Conservation (phyloP, 1,140 invertebrate genomes). For the Orchesella cincta region DNA sequence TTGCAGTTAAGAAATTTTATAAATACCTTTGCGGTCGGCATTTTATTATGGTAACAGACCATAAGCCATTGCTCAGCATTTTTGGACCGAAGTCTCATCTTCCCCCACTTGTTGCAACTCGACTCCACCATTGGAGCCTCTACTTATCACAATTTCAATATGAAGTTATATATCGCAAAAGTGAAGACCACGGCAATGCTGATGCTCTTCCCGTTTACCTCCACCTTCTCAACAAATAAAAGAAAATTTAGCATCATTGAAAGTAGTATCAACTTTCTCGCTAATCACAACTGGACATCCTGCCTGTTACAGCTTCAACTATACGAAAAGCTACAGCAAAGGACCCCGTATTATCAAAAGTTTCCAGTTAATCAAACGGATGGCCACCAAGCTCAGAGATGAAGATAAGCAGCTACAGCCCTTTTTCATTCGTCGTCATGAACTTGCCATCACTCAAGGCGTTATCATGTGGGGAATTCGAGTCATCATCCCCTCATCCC, state of each 20-base stretch:
- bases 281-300: no score
- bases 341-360: slow-evolving; percentile 23
- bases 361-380: slow-evolving; percentile 3
- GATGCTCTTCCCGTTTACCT: no score
- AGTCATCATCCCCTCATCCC: slow-evolving; percentile 29
- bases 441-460: no score
- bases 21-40: slow-evolving; percentile 56
- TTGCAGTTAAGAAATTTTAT: slow-evolving; percentile 58
- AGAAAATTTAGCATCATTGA: no score
- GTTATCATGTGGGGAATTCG: no score
- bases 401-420: not conserved
- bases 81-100: not conserved
- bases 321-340: no score
- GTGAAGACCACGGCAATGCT: slow-evolving; percentile 50
- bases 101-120: slow-evolving; percentile 48
- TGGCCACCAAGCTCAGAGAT: slow-evolving; percentile 11
- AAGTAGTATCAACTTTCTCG: no score
- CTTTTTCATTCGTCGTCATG: no score
- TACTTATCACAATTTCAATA: slow-evolving; percentile 54
- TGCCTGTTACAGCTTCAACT: no score
- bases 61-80: not conserved
- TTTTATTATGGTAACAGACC: slow-evolving; percentile 43
- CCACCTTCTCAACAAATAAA: no score
- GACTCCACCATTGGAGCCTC: slow-evolving; percentile 55
- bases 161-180: slow-evolving; percentile 52